Conservation (phyloP, 1,140 invertebrate species). For the Calliopsis andreniformis region DNA sequence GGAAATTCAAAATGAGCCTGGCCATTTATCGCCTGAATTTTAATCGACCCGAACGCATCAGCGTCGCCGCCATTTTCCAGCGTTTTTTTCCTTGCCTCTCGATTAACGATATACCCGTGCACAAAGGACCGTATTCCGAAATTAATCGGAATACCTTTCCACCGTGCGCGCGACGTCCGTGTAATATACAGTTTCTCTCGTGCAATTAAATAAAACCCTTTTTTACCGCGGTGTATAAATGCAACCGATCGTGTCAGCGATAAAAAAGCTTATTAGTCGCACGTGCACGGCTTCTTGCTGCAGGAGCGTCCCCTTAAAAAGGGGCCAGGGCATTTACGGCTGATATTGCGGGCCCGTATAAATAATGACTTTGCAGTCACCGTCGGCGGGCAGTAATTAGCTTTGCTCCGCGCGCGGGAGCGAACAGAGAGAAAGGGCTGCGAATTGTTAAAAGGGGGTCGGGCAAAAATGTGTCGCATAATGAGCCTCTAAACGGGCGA, state of each 20-base stretch:
- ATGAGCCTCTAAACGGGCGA: conserved; percentile 27
- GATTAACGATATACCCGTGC: conserved; percentile 17
- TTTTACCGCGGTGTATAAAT: conserved; percentile 36
- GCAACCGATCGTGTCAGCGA: conserved; percentile 48
- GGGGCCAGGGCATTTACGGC: conserved; percentile 32
- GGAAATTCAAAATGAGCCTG: conserved; percentile 68
- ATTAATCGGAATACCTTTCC: conserved; percentile 16
- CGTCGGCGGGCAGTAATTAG: conserved; percentile 54
- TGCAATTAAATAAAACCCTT: conserved; percentile 54
- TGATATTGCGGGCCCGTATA: conserved; percentile 55
- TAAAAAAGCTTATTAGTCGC: conserved; percentile 64
- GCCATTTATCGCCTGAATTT: conserved; percentile 70
- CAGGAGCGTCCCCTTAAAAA: conserved; percentile 35
- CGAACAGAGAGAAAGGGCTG: conserved; percentile 20
- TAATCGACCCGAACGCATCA: conserved; percentile 63
- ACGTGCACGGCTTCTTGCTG: conserved; percentile 57
- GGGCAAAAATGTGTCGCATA: conserved; percentile 13
- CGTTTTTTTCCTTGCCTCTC: not conserved
- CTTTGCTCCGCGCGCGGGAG: conserved; percentile 4
- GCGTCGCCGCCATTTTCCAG: not conserved
- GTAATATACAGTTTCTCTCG: conserved; percentile 24
- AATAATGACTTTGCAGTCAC: conserved; percentile 52
- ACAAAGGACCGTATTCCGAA: not conserved
- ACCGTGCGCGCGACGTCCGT: conserved; percentile 5
- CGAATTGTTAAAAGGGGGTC: conserved; percentile 12